Base-by-base conservation (phyloP, 2,113 vertebrate species). In the Nycticebus coucang region DNA sequence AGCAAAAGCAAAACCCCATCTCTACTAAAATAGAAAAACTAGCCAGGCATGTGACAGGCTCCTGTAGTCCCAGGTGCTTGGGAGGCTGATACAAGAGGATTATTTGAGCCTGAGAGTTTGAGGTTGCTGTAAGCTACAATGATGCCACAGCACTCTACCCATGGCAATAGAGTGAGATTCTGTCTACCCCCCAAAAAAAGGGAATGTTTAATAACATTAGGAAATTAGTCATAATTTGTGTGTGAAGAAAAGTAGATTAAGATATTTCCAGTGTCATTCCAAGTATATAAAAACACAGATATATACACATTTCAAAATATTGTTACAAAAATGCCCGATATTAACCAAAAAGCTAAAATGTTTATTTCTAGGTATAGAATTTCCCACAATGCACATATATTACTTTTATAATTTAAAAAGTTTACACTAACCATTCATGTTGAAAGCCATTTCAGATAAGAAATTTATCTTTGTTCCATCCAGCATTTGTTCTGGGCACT, bases 141-240 rank as follows among this genome's bases (percentile, higher is more conserved):
- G 45, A 50, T 50, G 45, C 45, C 45, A 50, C 45, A 50, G 45
- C 45, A 9, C 45, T 50, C 45, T 50, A 50, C 45, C 45, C 45
- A 50, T 50, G 45, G 45, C 45, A 50, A 50, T 50, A 50, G 45
- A 50, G 45, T 50, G 45, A 9, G 45, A 50, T 50, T 50, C 45
- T 50, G 45, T 50, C 45, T 50, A 2, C 45, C 45, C 45, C 45
- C 45, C 45, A 37, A 62, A 30, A 78, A 78, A 57, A 89, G 89
- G 88, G 14, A 88, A 77, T 55, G 86, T 8, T 89, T 85, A 89
- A 80, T 91, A 93, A 94, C 87, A 81, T 92, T 66, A 83, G 62
- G 26, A 90, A 83, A 59, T 30, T 26, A 90, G 15, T 62, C 82
- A 92, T 19, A 35, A 66, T 69, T 66, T 66, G 12, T 5, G 24